Evolutionary conservation across 2,113 vertebrate genomes (phyloP).

Genomic region (Phrynosoma blainvillii): DNA sequence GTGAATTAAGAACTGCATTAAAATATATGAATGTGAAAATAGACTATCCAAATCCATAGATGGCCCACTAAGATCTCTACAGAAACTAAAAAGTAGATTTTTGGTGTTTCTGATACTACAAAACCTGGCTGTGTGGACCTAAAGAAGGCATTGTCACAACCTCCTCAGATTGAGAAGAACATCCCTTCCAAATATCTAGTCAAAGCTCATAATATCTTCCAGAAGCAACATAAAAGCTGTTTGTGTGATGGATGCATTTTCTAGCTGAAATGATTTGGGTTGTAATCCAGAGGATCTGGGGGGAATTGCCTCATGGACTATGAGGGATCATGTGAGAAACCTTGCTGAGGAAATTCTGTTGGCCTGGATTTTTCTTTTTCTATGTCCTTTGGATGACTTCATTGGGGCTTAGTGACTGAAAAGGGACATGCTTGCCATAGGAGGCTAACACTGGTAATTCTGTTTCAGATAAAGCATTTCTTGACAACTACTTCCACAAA

Average conservation of each 20-base stretch:
- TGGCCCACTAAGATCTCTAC: not conserved
- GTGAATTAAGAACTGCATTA: not conserved
- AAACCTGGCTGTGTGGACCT: no score
- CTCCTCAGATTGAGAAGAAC: not conserved
- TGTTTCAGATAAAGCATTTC: slow-evolving; percentile 53
- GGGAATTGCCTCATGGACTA: not conserved
- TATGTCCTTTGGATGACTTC: not conserved
- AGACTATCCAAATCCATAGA: not conserved
- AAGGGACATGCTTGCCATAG: slow-evolving; percentile 61
- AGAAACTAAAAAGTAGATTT: not conserved
- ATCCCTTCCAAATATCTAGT: not conserved
- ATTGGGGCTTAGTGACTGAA: slow-evolving; percentile 35
- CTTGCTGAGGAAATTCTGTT: not conserved
- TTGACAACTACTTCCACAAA: slow-evolving; percentile 39
- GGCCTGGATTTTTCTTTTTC: not conserved
- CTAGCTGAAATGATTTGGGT: not conserved
- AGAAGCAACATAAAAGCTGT: not conserved
- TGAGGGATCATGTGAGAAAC: not conserved
- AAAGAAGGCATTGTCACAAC: not conserved
- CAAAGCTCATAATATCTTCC: not conserved
- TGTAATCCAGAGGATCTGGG: not conserved
- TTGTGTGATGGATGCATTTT: not conserved
- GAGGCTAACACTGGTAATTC: slow-evolving; percentile 50
- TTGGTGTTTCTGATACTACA: not conserved
- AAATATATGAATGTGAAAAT: not conserved